phyloP scores from a whole-genome alignment of 2,113 vertebrate genomes.

The Erythrocercus mccallii region DNA sequence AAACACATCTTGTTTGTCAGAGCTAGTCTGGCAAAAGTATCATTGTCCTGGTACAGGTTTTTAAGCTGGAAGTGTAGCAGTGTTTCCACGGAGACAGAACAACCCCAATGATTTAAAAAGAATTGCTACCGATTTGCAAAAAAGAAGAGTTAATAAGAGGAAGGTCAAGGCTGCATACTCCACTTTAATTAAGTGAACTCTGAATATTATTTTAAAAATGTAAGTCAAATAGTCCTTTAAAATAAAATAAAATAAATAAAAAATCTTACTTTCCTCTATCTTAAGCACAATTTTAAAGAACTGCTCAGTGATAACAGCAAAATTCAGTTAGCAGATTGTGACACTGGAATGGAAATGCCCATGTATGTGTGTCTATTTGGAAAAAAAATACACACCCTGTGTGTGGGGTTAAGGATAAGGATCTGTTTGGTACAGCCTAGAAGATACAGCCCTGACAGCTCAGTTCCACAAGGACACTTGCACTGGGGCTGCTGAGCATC shows the following conservation, averaged over 20 bases:
- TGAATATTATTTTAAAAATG: background rate
- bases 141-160: background rate
- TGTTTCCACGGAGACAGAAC: background rate
- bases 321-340: background rate
- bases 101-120: background rate
- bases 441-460: background rate
- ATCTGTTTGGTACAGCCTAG: background rate
- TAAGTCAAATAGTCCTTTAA: background rate
- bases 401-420: background rate
- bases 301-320: background rate
- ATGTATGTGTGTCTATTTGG: background rate
- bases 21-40: background rate
- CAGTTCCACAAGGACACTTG: rapidly evolving
- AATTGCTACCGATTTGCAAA: background rate
- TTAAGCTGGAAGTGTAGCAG: background rate
- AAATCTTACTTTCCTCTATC: background rate
- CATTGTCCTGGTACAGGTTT: background rate
- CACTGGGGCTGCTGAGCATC: background rate
- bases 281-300: background rate
- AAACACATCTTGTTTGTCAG: background rate
- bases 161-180: background rate
- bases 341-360: background rate
- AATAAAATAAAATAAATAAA: background rate
- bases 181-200: background rate
- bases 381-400: background rate